Conservation (phyloP, 2,113 vertebrate genomes). For the Clupea harengus region DNA sequence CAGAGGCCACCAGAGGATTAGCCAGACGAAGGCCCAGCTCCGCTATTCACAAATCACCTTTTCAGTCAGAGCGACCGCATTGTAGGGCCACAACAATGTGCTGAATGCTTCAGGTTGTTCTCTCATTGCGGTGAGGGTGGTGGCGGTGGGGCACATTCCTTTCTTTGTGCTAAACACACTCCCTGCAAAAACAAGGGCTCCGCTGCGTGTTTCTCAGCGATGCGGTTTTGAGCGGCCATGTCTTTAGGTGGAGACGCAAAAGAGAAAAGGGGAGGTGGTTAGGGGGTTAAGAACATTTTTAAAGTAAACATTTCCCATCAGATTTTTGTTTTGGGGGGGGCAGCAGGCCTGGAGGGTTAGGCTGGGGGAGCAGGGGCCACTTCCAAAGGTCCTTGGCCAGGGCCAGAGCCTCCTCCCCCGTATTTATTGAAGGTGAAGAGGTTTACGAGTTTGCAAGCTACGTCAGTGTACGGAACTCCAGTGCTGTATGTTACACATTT, state of each 20-base stretch:
- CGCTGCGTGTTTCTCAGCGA: slow-evolving; percentile 51
- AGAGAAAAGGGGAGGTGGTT: background rate
- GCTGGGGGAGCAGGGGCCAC: background rate
- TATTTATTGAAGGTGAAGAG: background rate
- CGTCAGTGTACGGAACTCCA: background rate
- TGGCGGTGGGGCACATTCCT: slow-evolving; percentile 55
- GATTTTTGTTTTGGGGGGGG: too few species aligned
- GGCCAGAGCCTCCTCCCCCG: background rate
- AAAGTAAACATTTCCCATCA: slow-evolving; percentile 37
- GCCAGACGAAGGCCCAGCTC: slow-evolving; percentile 14
- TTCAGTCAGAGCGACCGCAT: slow-evolving; percentile 39
- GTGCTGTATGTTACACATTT: background rate
- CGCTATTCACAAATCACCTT: slow-evolving; percentile 37
- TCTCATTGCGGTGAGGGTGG: background rate
- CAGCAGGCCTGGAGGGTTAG: too few species aligned
- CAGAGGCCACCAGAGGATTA: slow-evolving; percentile 38
- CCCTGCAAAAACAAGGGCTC: slow-evolving; percentile 52
- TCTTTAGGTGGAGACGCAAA: slow-evolving; percentile 16
- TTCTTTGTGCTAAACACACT: slow-evolving; percentile 43
- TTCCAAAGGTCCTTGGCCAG: background rate
- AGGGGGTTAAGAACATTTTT: background rate
- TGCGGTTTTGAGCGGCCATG: slow-evolving; percentile 1
- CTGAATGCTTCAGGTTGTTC: slow-evolving; percentile 53
- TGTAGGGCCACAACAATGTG: slow-evolving; percentile 46
- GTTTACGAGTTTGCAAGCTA: background rate